Evolutionary conservation across 2,113 vertebrate species (phyloP), one percentile per base, ranked within the genome.

Genomic region (Capreolus pygargus): DNA sequence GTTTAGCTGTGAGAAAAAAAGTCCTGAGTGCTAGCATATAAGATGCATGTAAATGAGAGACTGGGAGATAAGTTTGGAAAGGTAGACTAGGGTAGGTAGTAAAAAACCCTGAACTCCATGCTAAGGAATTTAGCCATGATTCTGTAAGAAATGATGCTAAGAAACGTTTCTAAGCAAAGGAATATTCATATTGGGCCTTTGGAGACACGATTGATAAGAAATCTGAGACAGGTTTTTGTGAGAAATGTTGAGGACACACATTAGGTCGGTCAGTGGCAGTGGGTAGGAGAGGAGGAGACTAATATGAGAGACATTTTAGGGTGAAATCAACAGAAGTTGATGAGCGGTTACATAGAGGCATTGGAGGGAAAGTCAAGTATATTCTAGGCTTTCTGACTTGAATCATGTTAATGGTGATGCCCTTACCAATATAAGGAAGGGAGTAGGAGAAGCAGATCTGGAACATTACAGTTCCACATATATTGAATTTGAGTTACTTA

Each of bases 381-480:
- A 95, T 87, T 85, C 28, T 83, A 47, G 47, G 17, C 33, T 89
- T 92, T 92, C 39, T 78, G 23, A 67, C 33, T 55, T 86, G 67
- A 91, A 89, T 43, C 33, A 43, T 57, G 74, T 74, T 89, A 33
- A 76, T 83, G 45, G 60, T 67, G 84, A 95, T 67, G 52, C 33
- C 79, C 54, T 81, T 96, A 89, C 36, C 52, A 95, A 87, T 91
- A 78, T 67, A 93, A 96, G 15, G 30, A 89, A 74, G 25, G 85
- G 85, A 85, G 43, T 85, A 85, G 36, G 36, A 97, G 23, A 96
- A 82, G 50, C 70, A 89, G 19, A 94, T 97, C 82, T 96, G 39
- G 33, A 92, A 86, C 52, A 86, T 45, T 21, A 23, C 39, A 87
- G n/a, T 67, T 89, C 52, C 82, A n/a, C 14, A 25, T 76, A 36